Percentiles rank a stretch among this genome's conserved stretches.
Conservation (phyloP, 2,797 vertebrate genomes). For the Pseudomugil tenellus region DNA sequence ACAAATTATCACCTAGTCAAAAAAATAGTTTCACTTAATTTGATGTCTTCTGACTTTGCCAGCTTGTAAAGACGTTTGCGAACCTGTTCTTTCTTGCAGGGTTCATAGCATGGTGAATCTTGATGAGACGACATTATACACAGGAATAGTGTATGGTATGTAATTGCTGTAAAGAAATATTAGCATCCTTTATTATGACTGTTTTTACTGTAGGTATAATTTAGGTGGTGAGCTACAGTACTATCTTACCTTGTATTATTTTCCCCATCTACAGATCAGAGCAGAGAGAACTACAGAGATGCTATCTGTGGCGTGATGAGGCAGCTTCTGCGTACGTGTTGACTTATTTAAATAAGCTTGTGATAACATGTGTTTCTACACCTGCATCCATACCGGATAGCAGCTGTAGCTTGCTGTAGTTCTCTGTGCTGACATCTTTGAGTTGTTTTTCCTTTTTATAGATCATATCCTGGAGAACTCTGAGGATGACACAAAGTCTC, state of each 20-base stretch:
- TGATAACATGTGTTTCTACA: background rate
- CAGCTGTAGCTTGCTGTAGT: background rate
- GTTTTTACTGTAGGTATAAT: background rate
- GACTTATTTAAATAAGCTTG: background rate
- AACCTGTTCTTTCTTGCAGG: slow-evolving; percentile 71
- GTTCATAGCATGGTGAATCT: slow-evolving; percentile 92
- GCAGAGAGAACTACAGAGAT: slow-evolving; percentile 93
- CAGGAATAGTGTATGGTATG: slow-evolving; percentile 91
- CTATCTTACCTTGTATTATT: slow-evolving; percentile 20
- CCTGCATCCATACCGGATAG: background rate
- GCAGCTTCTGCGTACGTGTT: slow-evolving; percentile 91
- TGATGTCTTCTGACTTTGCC: background rate
- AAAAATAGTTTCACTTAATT: background rate
- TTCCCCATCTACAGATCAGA: slow-evolving; percentile 82
- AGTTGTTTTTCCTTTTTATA: slow-evolving; percentile 56
- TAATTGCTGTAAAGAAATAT: slow-evolving; percentile 1
- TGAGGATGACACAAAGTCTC: slow-evolving; percentile 97
- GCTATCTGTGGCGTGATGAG: slow-evolving; percentile 89
- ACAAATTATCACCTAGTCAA: background rate
- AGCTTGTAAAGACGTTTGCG: background rate
- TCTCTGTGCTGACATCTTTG: slow-evolving; percentile 1
- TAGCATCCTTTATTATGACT: background rate
- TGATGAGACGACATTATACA: slow-evolving; percentile 91
- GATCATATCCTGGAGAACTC: slow-evolving; percentile 94
- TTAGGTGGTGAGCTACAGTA: background rate